Evolutionary conservation across 2,888 invertebrate genomes (phyloP).

Genomic region (Acrobasis consociella): DNA sequence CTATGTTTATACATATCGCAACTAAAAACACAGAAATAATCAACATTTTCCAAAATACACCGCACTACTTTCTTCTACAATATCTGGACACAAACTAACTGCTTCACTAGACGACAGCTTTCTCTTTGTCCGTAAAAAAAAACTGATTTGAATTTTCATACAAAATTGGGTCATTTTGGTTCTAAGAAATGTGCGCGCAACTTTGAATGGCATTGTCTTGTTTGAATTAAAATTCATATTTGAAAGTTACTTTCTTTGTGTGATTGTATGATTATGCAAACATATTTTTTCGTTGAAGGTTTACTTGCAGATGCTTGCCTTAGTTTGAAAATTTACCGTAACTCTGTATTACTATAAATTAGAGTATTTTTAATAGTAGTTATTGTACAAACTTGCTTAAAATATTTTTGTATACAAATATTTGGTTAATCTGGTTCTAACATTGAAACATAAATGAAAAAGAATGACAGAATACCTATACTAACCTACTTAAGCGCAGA

Average conservation of each 20-base stretch:
- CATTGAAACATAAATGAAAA: too few species aligned
- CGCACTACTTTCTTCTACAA: constrained; percentile 67
- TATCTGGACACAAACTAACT: constrained; percentile 63
- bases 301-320: neutral
- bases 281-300: constrained; percentile 1
- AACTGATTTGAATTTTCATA: constrained; percentile 78
- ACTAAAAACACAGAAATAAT: constrained; percentile 42
- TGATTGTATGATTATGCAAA: constrained; percentile 8
- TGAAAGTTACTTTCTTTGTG: constrained; percentile 28
- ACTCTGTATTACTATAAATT: neutral
- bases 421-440: too few species aligned
- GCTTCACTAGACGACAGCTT: constrained; percentile 48
- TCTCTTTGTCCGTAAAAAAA: constrained; percentile 75
- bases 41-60: constrained; percentile 47
- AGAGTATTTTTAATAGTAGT: too few species aligned
- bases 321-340: neutral
- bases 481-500: too few species aligned
- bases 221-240: constrained; percentile 32
- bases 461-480: too few species aligned
- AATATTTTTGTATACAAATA: too few species aligned
- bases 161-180: constrained; percentile 70
- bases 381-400: too few species aligned
- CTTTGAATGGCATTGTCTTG: constrained; percentile 40
- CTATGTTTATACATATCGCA: constrained; percentile 46
- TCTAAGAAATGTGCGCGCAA: constrained; percentile 61